Percentiles rank a stretch among this genome's conserved stretches.
Conservation (phyloP, 2,888 invertebrate genomes). For the Agriotes lineatus region DNA sequence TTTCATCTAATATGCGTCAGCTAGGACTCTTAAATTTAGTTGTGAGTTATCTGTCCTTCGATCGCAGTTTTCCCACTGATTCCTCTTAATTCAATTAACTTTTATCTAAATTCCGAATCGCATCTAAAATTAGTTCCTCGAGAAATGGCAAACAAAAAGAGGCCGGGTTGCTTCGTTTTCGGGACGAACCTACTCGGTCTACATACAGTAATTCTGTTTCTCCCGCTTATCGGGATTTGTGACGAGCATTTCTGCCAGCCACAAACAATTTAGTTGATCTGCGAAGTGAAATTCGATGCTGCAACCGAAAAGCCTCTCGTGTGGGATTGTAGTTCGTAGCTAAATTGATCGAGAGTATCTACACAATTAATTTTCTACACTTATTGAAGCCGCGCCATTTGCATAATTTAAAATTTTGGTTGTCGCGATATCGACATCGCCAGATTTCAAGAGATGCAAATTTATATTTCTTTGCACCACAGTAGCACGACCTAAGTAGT, state of each 20-base stretch:
- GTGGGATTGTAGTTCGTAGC: neutral
- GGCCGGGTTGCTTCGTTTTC: neutral
- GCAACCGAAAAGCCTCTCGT: constrained; percentile 8
- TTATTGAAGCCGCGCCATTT: no score
- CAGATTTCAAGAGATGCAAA: no score
- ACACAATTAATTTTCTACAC: constrained; percentile 4
- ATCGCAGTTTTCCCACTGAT: neutral
- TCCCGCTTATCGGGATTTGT: constrained; percentile 29
- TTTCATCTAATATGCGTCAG: constrained; percentile 4
- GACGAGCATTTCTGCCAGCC: constrained; percentile 34
- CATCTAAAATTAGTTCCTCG: neutral
- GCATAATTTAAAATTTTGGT: no score
- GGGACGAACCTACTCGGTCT: constrained; percentile 2
- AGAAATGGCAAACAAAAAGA: constrained; percentile 2
- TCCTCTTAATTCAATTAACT: constrained; percentile 4
- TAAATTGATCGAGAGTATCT: neutral
- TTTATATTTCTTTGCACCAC: no score
- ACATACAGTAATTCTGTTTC: constrained; percentile 30
- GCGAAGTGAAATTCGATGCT: constrained; percentile 31
- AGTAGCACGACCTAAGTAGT: no score
- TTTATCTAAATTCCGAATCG: neutral
- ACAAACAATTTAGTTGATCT: constrained; percentile 32
- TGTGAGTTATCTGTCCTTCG: neutral
- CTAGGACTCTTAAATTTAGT: constrained; percentile 6
- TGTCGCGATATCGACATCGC: no score